These are phyloP conservation scores for Spinus pinus DNA, from an alignment of 2,797 vertebrate genomes.

Conservation along the genomic window DNA sequence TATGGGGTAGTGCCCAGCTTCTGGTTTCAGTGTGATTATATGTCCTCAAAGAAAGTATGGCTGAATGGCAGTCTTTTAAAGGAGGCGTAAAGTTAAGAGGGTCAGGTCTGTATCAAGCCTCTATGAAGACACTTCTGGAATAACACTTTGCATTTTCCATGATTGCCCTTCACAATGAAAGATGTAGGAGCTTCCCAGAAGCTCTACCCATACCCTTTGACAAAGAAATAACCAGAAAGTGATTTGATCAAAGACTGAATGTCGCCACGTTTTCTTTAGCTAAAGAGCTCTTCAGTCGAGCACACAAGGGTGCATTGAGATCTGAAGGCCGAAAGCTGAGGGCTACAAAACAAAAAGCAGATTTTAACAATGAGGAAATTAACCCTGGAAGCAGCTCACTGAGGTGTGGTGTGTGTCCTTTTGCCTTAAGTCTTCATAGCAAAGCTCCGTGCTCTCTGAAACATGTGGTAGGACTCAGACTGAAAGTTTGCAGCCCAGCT, in stretches of 20 bases:
- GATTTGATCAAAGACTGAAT: background rate
- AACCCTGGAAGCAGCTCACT: background rate
- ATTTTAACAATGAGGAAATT: constrained; percentile 4
- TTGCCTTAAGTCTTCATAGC: background rate
- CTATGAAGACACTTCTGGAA: background rate
- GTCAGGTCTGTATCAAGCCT: background rate
- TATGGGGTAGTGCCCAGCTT: background rate
- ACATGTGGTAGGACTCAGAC: background rate
- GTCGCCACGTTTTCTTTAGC: background rate
- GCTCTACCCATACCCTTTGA: background rate
- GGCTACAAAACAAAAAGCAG: background rate
- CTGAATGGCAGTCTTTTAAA: background rate
- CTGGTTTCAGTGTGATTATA: background rate
- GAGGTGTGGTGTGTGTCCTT: background rate
- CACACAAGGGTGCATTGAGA: background rate
- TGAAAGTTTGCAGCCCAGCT: background rate
- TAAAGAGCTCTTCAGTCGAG: background rate
- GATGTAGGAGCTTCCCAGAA: background rate
- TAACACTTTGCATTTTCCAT: background rate
- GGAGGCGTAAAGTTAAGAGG: background rate
- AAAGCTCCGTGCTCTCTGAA: background rate
- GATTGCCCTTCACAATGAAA: background rate
- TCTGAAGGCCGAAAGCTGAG: constrained; percentile 3
- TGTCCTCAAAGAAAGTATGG: background rate
- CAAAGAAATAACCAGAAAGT: background rate